These are phyloP conservation scores for Vanessa tameamea DNA, from an alignment of 1,140 invertebrate genomes.

Conservation along the genomic window DNA sequence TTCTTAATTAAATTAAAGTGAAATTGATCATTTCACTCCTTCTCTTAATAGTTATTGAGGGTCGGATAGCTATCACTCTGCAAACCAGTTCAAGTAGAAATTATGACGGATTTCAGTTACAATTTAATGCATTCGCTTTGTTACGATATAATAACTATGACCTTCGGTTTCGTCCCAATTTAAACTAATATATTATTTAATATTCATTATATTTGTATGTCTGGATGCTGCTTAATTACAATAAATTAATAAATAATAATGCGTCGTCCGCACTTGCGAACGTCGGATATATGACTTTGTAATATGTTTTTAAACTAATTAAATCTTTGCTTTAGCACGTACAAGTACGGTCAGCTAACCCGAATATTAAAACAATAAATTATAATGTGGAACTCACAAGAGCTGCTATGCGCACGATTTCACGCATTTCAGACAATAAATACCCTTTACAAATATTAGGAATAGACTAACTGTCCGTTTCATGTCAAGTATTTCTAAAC, in stretches of 20 bases:
- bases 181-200: background rate
- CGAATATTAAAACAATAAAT: slow-evolving; percentile 39
- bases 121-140: background rate
- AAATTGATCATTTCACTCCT: background rate
- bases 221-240: background rate
- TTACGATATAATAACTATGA: background rate
- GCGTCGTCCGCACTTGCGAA: slow-evolving; percentile 1
- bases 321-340: slow-evolving; percentile 41
- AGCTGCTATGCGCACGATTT: no score
- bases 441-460: no score
- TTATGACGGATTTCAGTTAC: background rate
- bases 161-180: background rate
- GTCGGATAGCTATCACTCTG: background rate
- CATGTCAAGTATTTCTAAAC: no score
- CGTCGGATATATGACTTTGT: slow-evolving; percentile 2
- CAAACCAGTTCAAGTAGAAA: background rate
- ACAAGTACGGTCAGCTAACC: slow-evolving; percentile 22
- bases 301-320: slow-evolving; percentile 45
- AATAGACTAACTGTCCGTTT: no score
- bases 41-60: background rate
- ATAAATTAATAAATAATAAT: background rate
- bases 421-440: no score
- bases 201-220: no score
- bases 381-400: background rate
- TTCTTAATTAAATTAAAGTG: background rate